Percentiles rank a stretch among this genome's conserved stretches.
Evolutionary conservation across 2,888 invertebrate genomes (phyloP).

Genomic region (Ligdia adustata): DNA sequence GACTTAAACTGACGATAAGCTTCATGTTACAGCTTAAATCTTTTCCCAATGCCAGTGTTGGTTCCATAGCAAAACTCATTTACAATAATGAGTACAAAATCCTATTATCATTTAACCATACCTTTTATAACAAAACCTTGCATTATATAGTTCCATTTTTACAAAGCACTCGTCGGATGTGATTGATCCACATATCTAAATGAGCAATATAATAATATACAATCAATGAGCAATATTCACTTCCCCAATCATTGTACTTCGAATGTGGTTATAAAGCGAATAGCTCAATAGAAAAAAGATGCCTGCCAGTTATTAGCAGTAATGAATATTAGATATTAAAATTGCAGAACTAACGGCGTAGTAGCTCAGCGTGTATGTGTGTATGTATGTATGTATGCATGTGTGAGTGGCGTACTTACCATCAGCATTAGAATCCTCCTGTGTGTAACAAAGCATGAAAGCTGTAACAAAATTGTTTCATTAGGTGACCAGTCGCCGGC

Average conservation of each 20-base stretch:
- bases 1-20: too few relatives aligned
- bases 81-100: too few relatives aligned
- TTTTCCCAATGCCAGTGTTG: too few relatives aligned
- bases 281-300: conserved; percentile 64
- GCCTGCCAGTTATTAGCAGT: conserved; percentile 71
- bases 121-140: too few relatives aligned
- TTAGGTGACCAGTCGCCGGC: too few relatives aligned
- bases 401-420: conserved; percentile 91
- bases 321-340: too few relatives aligned
- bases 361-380: conserved; percentile 59
- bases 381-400: conserved; percentile 32
- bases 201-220: too few relatives aligned
- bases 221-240: conserved; percentile 42
- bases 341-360: conserved; percentile 39
- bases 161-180: conserved; percentile 6
- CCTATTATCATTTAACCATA: too few relatives aligned
- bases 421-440: conserved; percentile 95
- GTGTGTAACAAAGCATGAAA: conserved; percentile 97
- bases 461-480: conserved; percentile 88
- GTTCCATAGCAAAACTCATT: too few relatives aligned
- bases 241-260: conserved; percentile 42
- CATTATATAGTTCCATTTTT: too few relatives aligned
- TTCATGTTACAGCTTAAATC: too few relatives aligned
- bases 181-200: too few relatives aligned
- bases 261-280: conserved; percentile 68